Evolutionary conservation across 2,888 invertebrate species (phyloP), one percentile per base, ranked within the genome.

Genomic region (Leucozona laternaria): DNA sequence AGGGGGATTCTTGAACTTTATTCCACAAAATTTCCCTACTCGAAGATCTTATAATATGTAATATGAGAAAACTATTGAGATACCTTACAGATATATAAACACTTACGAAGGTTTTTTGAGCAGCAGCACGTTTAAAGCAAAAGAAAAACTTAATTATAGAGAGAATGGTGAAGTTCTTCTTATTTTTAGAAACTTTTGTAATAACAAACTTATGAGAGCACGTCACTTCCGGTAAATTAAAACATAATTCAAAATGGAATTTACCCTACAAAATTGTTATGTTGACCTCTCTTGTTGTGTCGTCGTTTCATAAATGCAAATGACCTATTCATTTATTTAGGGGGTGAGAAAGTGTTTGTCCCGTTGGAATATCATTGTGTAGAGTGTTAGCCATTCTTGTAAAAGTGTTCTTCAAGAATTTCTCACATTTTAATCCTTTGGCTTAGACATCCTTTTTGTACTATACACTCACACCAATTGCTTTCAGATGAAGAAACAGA

Each of bases 241-340:
- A 85, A 78, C 64, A 75, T 81, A 68, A 73, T 68, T 68, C 34
- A 15, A 62, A 71, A 68, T 50, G 57, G 76, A 72, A 77, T 80
- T 77, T 58, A 79, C 58, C 71, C 50, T 48, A 43, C 1, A 28
- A 62, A 76, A 68, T 68, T 64, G 55, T 75, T 34, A 66, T 79
- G 76, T 77, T 85, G 79, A 79, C 75, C 76, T 71, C 76, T 71
- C 64, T 72, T 76, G 60, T 79, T 84, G 79, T 84, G 75, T 76
- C 40, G 60, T 79, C 48, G 62, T 66, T 73, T 60, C 31, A 22
- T 75, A 79, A 79, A 84, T 84, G 79, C 64, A 84, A 84, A 84
- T 75, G 60, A 79, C 73, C 78, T 75, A 73, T 70, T 71, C 50
- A 45, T 55, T 4, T 55, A 34, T 28, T 28, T 64, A 45, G 25